Evolutionary conservation across 2,888 invertebrate species (phyloP).

Genomic region (Therioaphis trifolii): DNA sequence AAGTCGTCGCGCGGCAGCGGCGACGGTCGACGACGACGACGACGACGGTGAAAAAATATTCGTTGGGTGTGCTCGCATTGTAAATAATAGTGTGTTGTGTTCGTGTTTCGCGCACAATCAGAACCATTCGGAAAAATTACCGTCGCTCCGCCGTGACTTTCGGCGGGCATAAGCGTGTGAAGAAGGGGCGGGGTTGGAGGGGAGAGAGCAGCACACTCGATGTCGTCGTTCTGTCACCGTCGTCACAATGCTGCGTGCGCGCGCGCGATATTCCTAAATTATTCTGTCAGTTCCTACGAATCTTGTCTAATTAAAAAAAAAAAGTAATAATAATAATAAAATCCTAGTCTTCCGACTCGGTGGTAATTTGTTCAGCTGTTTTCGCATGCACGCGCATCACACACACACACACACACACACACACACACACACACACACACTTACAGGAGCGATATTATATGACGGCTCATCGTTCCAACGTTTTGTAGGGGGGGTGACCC

Average conservation of each 20-base stretch:
- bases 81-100: neutral
- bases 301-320: conserved; percentile 26
- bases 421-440: neutral
- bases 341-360: neutral
- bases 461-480: neutral
- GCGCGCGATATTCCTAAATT: too few relatives aligned
- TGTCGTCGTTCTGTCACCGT: too few relatives aligned
- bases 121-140: neutral
- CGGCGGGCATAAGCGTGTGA: too few relatives aligned
- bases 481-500: neutral
- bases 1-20: too few relatives aligned
- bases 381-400: neutral
- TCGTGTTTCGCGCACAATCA: neutral
- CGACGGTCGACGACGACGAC: neutral
- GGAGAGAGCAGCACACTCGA: too few relatives aligned
- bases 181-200: too few relatives aligned
- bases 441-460: neutral
- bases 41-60: too few relatives aligned
- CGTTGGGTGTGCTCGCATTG: too few relatives aligned
- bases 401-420: neutral
- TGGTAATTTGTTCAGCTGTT: conserved; percentile 43
- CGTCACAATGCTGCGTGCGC: too few relatives aligned
- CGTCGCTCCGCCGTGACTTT: conserved; percentile 1
- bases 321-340: neutral
- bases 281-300: too few relatives aligned